Conservation (phyloP, 2,797 vertebrate species). For the Sardinella longiceps region DNA sequence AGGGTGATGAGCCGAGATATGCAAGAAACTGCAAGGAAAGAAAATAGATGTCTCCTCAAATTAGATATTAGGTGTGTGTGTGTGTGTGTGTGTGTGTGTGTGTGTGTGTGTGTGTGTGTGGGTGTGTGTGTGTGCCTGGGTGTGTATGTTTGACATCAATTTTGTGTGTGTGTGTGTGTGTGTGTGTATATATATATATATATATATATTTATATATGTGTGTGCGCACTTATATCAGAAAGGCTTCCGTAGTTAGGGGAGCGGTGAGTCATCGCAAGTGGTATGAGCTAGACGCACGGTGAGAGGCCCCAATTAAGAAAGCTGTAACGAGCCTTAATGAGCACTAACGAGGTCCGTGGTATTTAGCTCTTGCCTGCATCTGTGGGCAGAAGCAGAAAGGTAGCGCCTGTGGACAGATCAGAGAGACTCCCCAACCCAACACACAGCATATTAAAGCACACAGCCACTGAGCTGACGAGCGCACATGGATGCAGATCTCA, state of each 20-base stretch:
- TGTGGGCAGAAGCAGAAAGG: neutral
- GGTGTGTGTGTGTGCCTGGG: neutral
- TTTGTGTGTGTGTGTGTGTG: neutral
- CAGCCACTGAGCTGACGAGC: neutral
- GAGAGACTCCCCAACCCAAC: neutral
- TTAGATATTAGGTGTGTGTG: neutral
- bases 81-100: neutral
- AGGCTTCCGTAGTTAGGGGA: neutral
- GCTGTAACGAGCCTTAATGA: neutral
- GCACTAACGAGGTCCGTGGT: neutral
- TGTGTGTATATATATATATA: no score
- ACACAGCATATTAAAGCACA: neutral
- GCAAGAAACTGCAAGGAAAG: neutral
- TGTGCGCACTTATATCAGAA: neutral
- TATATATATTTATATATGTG: neutral
- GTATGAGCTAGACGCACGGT: neutral
- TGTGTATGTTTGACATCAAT: neutral
- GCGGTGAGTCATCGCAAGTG: neutral
- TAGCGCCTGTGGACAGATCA: neutral
- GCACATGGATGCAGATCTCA: neutral
- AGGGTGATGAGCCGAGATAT: neutral
- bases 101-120: slow-evolving; percentile 8
- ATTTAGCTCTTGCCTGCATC: neutral
- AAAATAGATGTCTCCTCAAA: neutral
- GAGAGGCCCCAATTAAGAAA: neutral